Percentiles rank a stretch among this genome's conserved stretches.
phyloP scores from a whole-genome alignment of 2,888 invertebrate species.

The Syrista parreyssii region DNA sequence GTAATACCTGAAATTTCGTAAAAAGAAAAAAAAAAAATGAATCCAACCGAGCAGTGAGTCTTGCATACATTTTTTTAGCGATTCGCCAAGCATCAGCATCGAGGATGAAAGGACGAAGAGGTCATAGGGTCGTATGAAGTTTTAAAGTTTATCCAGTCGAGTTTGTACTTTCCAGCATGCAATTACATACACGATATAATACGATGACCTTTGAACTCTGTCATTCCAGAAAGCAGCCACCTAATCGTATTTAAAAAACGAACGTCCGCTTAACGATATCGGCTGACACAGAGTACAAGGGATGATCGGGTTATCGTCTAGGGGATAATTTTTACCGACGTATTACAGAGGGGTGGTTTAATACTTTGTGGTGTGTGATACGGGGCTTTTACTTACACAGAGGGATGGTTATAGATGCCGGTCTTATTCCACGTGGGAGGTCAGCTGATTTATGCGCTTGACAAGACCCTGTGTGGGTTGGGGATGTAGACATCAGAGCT shows the following conservation, averaged over 20 bases:
- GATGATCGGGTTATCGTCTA: background rate
- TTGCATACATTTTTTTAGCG: no score
- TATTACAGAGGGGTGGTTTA: background rate
- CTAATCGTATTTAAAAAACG: background rate
- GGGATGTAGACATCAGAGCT: background rate
- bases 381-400: background rate
- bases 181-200: no score
- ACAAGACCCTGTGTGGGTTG: background rate
- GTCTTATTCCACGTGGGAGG: background rate
- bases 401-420: background rate
- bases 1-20: no score
- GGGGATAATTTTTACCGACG: background rate
- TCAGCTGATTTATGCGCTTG: background rate
- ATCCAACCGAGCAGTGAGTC: no score
- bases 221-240: background rate
- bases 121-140: no score
- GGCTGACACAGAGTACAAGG: background rate
- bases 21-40: no score
- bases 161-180: no score
- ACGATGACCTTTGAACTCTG: background rate
- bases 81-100: no score
- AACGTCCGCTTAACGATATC: background rate
- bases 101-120: no score
- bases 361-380: background rate
- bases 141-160: no score